Evolutionary conservation across 2,797 vertebrate genomes (phyloP), one percentile per base, ranked within the genome.

Genomic region (Halcyon chelicuti): DNA sequence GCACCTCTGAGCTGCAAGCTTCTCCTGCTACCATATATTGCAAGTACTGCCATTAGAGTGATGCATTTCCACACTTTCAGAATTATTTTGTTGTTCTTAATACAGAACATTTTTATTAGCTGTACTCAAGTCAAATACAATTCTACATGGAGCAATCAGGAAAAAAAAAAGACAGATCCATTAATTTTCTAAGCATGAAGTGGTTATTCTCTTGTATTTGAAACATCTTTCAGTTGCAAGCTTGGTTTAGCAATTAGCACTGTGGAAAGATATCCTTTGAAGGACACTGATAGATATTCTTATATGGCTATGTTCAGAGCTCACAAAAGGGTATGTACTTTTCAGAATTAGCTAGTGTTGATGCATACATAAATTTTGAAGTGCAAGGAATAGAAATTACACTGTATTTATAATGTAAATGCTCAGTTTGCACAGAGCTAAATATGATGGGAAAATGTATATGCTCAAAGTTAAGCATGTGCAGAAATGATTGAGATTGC

Each of bases 261-360:
- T 84, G 51, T 81, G 49, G 76, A 91, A 91, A 81, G 22, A 66
- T 62, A 75, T 23, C 70, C 51, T 94, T 94, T 88, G 93, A 95
- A 96, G 78, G 85, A 70, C 79, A 70, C 22, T 57, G 62, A 62
- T 86, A 95, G 57, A 29, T 87, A 74, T 68, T 82, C 46, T 12
- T 86, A 55, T 28, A 25, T 40, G 26, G 61, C 93, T 77, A 18
- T 35, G 23, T 86, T 94, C 82, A 81, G 49, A 87, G 46, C 82
- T 68, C 39, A 72, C 47, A 55, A 47, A 93, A 49, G 60, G 46
- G 22, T 78, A 90, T 60, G 42, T 80, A 49, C 82, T 86, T 91
- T 78, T 90, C 76, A 94, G 70, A 86, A 92, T 94, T 93, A 66
- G 68, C 76, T 75, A 91, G 28, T 39, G 37, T 95, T 90, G 65